Conservation (phyloP, 2,888 invertebrate species). For the Acrobasis repandana region DNA sequence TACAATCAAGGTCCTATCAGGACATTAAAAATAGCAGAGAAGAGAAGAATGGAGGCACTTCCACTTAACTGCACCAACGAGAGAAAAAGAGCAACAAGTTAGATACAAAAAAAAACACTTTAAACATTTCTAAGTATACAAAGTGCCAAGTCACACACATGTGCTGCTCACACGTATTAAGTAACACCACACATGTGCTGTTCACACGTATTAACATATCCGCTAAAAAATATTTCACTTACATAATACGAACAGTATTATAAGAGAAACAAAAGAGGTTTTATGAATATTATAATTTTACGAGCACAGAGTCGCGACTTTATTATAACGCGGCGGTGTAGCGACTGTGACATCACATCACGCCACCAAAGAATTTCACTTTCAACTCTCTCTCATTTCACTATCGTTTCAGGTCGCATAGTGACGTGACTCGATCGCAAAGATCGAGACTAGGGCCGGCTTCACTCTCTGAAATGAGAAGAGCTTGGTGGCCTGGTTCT, state of each 20-base stretch:
- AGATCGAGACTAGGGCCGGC: too few species aligned
- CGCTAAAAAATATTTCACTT: conserved; percentile 1
- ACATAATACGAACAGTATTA: background rate
- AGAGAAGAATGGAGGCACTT: too few species aligned
- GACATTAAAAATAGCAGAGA: too few species aligned
- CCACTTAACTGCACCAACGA: too few species aligned
- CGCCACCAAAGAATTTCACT: conserved; percentile 65
- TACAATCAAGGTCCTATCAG: too few species aligned
- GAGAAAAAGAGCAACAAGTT: too few species aligned
- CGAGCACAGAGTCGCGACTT: conserved; percentile 9
- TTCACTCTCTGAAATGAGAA: too few species aligned
- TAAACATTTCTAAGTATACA: background rate
- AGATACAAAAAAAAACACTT: background rate
- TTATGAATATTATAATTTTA: conserved; percentile 14
- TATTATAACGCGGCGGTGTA: conserved; percentile 40
- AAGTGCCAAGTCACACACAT: background rate
- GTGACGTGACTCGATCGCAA: conserved; percentile 16
- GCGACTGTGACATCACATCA: conserved; percentile 67
- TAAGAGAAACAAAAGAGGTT: background rate
- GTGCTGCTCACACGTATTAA: background rate
- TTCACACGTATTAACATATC: background rate
- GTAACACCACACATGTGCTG: background rate
- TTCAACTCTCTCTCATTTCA: conserved; percentile 64
- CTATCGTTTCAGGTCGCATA: conserved; percentile 51
- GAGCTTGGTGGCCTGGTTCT: too few species aligned